Evolutionary conservation across 2,113 vertebrate species (phyloP).

Genomic region (Cephalopholis sonnerati): DNA sequence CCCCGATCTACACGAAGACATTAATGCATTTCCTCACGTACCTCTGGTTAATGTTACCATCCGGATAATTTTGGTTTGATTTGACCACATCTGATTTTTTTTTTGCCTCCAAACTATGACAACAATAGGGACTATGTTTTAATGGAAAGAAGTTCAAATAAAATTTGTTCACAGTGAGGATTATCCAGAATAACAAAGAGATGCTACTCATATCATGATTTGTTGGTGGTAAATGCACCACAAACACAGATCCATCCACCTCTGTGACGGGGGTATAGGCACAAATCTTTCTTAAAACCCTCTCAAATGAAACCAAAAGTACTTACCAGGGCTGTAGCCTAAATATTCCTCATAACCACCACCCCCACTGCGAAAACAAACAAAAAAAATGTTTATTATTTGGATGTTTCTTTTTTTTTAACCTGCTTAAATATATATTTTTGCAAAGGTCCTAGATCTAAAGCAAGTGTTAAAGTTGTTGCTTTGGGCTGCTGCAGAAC

Average conservation of each 20-base stretch:
- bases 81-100: not conserved
- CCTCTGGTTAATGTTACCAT: not conserved
- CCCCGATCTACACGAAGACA: not conserved
- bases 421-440: not conserved
- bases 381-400: not conserved
- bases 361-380: too few species aligned
- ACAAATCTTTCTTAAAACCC: not conserved
- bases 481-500: too few species aligned
- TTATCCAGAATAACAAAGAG: not conserved
- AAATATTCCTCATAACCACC: not conserved
- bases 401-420: not conserved
- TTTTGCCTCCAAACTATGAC: not conserved
- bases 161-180: not conserved
- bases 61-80: not conserved
- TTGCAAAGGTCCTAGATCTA: too few species aligned
- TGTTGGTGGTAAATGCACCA: not conserved
- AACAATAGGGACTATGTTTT: not conserved
- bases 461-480: too few species aligned
- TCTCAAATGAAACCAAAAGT: not conserved
- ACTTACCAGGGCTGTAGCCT: not conserved
- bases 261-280: not conserved
- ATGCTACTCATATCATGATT: too few species aligned
- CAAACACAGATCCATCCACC: not conserved
- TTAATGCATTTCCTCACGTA: not conserved
- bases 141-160: not conserved